Evolutionary conservation across 2,113 vertebrate genomes (phyloP).

Genomic region (Cyprinodon variegatus): DNA sequence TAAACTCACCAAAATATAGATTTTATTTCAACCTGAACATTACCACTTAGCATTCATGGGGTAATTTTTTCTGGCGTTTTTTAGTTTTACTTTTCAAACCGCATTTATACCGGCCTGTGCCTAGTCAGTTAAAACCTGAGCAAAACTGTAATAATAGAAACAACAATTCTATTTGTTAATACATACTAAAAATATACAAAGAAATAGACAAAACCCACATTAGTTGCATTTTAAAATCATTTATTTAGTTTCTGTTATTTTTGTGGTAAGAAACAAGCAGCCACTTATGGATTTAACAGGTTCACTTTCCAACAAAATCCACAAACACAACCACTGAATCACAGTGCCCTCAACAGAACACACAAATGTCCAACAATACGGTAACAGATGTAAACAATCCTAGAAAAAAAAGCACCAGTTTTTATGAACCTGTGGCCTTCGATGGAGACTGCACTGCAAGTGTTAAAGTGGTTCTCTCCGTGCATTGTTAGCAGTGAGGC

Average conservation of each 20-base stretch:
- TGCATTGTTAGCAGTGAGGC: constrained; percentile 64
- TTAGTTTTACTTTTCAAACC: too few species aligned
- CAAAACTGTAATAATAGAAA: not conserved
- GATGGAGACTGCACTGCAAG: constrained; percentile 23
- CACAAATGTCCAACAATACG: constrained; percentile 70
- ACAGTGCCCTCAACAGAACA: constrained; percentile 73
- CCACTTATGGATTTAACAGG: constrained; percentile 75
- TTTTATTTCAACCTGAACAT: too few species aligned
- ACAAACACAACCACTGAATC: constrained; percentile 74
- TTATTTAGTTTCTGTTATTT: constrained; percentile 69
- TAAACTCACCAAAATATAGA: too few species aligned
- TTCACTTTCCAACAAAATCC: constrained; percentile 78
- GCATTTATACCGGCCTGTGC: too few species aligned
- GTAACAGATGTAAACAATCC: constrained; percentile 42
- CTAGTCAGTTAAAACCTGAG: too few species aligned
- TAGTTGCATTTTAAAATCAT: constrained; percentile 2
- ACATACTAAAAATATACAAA: too few species aligned
- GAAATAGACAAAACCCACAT: not conserved
- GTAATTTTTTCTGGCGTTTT: too few species aligned
- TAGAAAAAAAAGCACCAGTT: constrained; percentile 76
- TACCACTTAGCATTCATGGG: too few species aligned
- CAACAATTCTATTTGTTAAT: not conserved
- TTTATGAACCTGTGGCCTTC: constrained; percentile 57
- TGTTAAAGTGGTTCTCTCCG: constrained; percentile 61
- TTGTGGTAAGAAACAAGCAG: constrained; percentile 81